Percentiles rank a stretch among this genome's conserved stretches.
phyloP scores from a whole-genome alignment of 2,888 invertebrate genomes.

The Hetaerina titia region DNA sequence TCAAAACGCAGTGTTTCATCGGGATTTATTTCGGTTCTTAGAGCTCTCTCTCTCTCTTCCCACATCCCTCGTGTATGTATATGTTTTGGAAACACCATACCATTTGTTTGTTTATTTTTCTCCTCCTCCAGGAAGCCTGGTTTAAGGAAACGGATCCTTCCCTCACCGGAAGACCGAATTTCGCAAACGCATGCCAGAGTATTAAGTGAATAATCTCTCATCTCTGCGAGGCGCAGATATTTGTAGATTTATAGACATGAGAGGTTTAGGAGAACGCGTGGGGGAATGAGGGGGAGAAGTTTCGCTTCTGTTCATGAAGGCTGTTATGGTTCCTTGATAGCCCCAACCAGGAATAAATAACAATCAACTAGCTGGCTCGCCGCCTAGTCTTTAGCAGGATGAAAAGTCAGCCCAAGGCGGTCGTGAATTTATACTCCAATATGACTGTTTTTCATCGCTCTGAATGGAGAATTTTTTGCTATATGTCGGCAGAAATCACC shows the following conservation, averaged over 20 bases:
- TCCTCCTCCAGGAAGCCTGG: background rate
- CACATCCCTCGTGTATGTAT: background rate
- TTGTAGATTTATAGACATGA: background rate
- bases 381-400: background rate
- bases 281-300: background rate
- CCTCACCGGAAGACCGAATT: background rate
- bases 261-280: background rate
- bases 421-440: background rate
- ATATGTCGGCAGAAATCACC: too few relatives aligned
- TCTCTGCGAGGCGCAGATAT: background rate
- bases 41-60: background rate
- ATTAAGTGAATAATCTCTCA: background rate
- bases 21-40: background rate
- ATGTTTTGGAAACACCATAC: background rate
- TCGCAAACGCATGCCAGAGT: background rate
- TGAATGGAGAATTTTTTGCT: background rate
- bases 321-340: constrained; percentile 10
- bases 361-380: background rate
- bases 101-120: background rate
- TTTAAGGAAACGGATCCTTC: background rate
- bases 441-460: background rate
- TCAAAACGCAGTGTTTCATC: background rate
- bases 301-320: background rate
- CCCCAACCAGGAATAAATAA: background rate
- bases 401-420: background rate